phyloP scores from a whole-genome alignment of 2,888 invertebrate genomes.

The Mantis religiosa region DNA sequence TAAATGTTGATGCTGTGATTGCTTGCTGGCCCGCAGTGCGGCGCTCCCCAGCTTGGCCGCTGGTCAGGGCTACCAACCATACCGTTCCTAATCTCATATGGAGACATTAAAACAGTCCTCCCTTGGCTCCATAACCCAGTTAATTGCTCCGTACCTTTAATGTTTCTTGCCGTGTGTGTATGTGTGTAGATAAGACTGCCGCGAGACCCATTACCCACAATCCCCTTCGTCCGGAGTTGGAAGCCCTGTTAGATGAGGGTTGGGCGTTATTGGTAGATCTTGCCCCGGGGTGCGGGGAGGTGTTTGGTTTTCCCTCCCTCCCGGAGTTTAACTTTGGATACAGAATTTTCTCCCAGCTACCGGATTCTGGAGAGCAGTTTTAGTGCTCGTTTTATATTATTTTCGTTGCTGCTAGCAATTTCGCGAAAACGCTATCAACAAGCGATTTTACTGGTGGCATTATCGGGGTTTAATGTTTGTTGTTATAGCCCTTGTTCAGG shows the following conservation, averaged over 20 bases:
- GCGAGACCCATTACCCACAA: constrained; percentile 35
- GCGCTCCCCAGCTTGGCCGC: no score
- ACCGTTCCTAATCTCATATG: constrained; percentile 22
- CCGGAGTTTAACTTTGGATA: background rate
- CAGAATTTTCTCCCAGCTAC: constrained; percentile 5
- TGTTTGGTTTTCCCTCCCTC: background rate
- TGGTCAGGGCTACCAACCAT: background rate
- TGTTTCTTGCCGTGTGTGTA: constrained; percentile 16
- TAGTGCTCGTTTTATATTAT: constrained; percentile 12
- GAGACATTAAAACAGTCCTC: constrained; percentile 27
- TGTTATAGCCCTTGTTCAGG: background rate
- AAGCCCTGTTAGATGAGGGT: background rate
- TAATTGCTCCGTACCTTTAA: constrained; percentile 31
- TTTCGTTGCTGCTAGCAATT: background rate
- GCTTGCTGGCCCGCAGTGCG: background rate
- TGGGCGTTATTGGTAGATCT: constrained; percentile 5
- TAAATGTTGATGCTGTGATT: background rate
- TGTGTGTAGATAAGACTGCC: constrained; percentile 26
- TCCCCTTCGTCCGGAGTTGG: constrained; percentile 18
- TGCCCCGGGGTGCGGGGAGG: background rate
- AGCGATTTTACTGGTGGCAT: background rate
- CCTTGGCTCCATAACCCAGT: constrained; percentile 19
- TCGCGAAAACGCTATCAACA: constrained; percentile 3
- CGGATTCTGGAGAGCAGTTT: background rate
- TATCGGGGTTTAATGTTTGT: background rate